These are phyloP conservation scores for Clarias macrocephalus DNA, from an alignment of 2,113 vertebrate species.

Conservation along the genomic window DNA sequence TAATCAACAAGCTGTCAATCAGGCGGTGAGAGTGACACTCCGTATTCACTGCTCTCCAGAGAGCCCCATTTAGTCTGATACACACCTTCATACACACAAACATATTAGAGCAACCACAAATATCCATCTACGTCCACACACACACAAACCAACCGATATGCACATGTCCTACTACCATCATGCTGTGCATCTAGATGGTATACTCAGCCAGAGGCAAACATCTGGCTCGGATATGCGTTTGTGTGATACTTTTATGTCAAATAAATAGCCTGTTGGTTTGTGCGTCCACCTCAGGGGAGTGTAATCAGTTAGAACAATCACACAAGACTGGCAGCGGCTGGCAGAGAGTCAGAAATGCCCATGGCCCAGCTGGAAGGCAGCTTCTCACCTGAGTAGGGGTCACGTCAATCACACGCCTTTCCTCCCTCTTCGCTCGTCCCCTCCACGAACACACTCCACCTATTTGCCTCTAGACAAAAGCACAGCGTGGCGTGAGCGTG, in stretches of 20 bases:
- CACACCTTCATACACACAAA: conserved; percentile 3
- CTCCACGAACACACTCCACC: conserved; percentile 52
- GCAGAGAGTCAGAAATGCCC: conserved; percentile 76
- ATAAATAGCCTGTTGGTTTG: conserved; percentile 62
- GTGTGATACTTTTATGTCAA: background rate
- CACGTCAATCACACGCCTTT: conserved; percentile 85
- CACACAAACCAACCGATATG: background rate
- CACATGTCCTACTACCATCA: background rate
- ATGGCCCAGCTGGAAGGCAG: conserved; percentile 87
- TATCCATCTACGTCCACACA: background rate
- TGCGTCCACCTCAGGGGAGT: conserved; percentile 61
- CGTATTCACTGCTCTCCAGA: conserved; percentile 79
- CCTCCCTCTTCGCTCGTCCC: conserved; percentile 31
- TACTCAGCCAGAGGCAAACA: conserved; percentile 19
- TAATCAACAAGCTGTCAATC: conserved; percentile 89
- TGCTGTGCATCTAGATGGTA: background rate
- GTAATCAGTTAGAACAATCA: conserved; percentile 83
- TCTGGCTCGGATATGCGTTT: conserved; percentile 64
- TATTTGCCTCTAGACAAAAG: conserved; percentile 59
- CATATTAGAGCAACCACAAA: background rate
- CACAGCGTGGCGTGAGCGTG: conserved; percentile 51
- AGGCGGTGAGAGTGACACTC: conserved; percentile 77
- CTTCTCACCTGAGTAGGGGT: conserved; percentile 86
- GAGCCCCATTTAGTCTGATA: conserved; percentile 75
- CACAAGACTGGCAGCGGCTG: conserved; percentile 76